Conservation (phyloP, 2,113 vertebrate genomes). For the Amphilophus citrinellus region DNA sequence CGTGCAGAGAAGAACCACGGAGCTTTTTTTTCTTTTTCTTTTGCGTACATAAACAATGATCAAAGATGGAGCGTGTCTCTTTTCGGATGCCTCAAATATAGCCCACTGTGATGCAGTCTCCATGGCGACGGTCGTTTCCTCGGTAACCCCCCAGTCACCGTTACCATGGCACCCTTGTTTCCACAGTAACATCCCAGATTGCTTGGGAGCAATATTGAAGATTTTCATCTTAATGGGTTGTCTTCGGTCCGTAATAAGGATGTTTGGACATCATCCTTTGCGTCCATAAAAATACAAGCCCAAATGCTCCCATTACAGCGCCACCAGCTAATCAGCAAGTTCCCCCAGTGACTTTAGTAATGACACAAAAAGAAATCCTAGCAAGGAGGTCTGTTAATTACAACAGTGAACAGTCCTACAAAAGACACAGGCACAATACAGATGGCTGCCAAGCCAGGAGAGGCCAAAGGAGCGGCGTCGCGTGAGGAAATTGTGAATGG, state of each 20-base stretch:
- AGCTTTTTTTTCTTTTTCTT: not conserved
- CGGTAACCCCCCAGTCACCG: conserved; percentile 92
- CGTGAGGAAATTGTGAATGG: conserved; percentile 73
- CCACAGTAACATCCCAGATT: conserved; percentile 91
- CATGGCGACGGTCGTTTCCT: conserved; percentile 93
- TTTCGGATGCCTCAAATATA: conserved; percentile 90
- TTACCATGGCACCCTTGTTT: conserved; percentile 95
- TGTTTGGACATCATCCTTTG: not conserved
- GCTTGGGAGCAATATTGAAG: conserved; percentile 81
- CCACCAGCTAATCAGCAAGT: not conserved
- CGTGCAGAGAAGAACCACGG: conserved; percentile 55
- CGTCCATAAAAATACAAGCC: conserved; percentile 29
- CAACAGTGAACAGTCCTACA: not conserved
- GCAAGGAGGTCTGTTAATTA: conserved; percentile 13
- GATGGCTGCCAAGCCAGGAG: not conserved
- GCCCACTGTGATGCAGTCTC: conserved; percentile 92
- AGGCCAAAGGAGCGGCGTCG: conserved; percentile 23
- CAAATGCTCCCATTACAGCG: not conserved
- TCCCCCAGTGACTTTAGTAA: not conserved
- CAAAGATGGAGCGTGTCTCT: conserved; percentile 81
- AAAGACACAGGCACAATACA: conserved; percentile 1
- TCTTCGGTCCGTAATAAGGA: conserved; percentile 27
- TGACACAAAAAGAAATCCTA: not conserved
- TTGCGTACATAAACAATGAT: conserved; percentile 49
- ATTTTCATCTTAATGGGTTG: conserved; percentile 45